phyloP scores from a whole-genome alignment of 2,113 vertebrate genomes.

The Urocitellus parryii region DNA sequence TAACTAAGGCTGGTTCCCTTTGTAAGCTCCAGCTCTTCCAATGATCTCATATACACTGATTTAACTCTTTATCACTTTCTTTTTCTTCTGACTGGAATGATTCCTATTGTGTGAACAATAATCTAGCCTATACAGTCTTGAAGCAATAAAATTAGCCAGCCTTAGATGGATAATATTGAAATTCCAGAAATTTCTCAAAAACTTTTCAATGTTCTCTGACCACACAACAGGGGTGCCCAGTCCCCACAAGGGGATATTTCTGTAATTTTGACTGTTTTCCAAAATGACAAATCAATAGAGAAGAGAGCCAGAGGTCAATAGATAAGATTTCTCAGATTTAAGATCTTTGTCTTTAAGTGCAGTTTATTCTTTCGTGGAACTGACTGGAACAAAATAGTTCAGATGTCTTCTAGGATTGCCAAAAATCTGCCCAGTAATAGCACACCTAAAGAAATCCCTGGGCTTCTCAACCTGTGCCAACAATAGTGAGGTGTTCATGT shows the following conservation, averaged over 20 bases:
- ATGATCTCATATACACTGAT: neutral
- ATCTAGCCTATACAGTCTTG: neutral
- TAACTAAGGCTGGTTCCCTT: neutral
- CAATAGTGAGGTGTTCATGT: no score
- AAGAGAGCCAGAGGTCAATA: neutral
- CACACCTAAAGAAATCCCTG: neutral
- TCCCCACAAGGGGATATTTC: neutral
- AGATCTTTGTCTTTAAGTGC: neutral
- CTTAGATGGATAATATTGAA: neutral
- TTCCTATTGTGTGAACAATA: neutral
- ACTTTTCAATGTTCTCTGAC: neutral
- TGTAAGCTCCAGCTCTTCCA: neutral
- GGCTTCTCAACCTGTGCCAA: neutral
- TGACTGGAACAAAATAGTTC: neutral
- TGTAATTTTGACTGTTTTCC: neutral
- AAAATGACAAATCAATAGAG: neutral
- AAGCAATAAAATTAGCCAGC: neutral
- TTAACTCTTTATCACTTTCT: neutral
- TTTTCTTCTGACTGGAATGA: neutral
- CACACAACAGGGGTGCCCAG: neutral
- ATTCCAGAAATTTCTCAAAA: conserved; percentile 10
- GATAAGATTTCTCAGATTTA: neutral
- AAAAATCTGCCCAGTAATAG: neutral
- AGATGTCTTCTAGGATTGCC: neutral
- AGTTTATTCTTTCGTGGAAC: neutral